Base-by-base conservation (phyloP, 2,888 invertebrate species). In the Balanococcus diminutus region DNA sequence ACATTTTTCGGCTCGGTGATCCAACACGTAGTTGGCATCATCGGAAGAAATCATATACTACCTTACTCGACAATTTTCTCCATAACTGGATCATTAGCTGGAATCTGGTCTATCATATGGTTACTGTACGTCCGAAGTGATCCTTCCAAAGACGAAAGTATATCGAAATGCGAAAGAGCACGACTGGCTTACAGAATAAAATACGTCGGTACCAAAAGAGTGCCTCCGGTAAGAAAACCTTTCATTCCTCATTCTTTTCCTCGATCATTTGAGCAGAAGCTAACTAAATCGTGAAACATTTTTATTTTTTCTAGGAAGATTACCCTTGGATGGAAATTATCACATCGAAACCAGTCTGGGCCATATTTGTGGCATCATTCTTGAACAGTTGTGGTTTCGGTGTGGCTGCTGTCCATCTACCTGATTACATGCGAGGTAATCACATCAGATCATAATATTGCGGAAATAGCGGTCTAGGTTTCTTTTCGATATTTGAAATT, bases 301-400 rank as follows among this genome's bases (percentile, higher is more conserved):
- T 6, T 67, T 16, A 19, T 8, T 28, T 67, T 16, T 31, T 75
- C 14, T 9, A 75, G 75, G 32, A 75, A n/a, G 19, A 75, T n/a
- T 75, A 75, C 5, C 75, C 75, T 2, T 75, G 75, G 75, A 8
- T 1, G 6, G 32, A 75, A 75, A 75, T 75, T 14, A 5, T 75
- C 0, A 75, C 75, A 32, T 75, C 75, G n/a, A 75, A 75, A 19
- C 75, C 75, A 75, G 32, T 75, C 19, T 75, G 75, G 75, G 75
- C 75, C 2, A n/a, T 75, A 75, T 75, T 31, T 9, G 8, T n/a
- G 1, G 75, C 5, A n/a, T 31, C 75, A 6, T 75, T 75, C 16
- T 67, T 67, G 61, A 67, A 3, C 9, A 67, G 61, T 11, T 67
- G 61, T 28, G 61, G 25, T 67, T 28, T 67, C 9, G 22, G 9